phyloP scores from a whole-genome alignment of 2,113 vertebrate species.

The Coturnix japonica region DNA sequence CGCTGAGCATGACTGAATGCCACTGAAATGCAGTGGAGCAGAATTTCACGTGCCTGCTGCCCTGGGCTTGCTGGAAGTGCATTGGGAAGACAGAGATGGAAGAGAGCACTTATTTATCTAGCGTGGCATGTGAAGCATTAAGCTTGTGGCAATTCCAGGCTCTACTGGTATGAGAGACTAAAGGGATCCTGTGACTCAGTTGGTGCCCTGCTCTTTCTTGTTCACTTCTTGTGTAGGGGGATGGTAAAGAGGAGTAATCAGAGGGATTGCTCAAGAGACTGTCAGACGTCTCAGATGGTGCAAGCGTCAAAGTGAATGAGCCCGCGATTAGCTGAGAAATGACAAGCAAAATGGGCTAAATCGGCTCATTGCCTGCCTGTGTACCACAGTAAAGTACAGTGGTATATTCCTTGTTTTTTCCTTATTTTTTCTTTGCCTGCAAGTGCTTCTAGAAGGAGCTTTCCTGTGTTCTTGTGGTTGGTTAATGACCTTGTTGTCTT shows the following conservation, averaged over 20 bases:
- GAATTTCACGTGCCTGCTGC: background rate
- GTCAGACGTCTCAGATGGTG: background rate
- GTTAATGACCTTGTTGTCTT: background rate
- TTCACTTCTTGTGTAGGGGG: background rate
- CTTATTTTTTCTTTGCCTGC: background rate
- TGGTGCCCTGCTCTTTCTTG: background rate
- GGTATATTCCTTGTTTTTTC: background rate
- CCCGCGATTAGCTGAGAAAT: background rate
- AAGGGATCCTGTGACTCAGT: conserved; percentile 36
- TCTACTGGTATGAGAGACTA: conserved; percentile 4
- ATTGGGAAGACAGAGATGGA: background rate
- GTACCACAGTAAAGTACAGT: background rate
- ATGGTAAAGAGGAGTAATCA: background rate
- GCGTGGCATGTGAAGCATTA: conserved; percentile 14
- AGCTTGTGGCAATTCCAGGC: conserved; percentile 3
- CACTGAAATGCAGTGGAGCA: background rate
- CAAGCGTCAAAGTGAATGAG: background rate
- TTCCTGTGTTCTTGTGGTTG: background rate
- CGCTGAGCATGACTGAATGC: background rate
- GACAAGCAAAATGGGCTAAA: background rate
- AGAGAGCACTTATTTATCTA: background rate
- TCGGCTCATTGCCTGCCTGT: background rate
- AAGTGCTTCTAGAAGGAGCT: background rate
- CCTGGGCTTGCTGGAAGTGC: background rate
- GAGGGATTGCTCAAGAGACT: conserved; percentile 12